Evolutionary conservation across 2,113 vertebrate species (phyloP).

Genomic region (Chlorodrepanis virens): DNA sequence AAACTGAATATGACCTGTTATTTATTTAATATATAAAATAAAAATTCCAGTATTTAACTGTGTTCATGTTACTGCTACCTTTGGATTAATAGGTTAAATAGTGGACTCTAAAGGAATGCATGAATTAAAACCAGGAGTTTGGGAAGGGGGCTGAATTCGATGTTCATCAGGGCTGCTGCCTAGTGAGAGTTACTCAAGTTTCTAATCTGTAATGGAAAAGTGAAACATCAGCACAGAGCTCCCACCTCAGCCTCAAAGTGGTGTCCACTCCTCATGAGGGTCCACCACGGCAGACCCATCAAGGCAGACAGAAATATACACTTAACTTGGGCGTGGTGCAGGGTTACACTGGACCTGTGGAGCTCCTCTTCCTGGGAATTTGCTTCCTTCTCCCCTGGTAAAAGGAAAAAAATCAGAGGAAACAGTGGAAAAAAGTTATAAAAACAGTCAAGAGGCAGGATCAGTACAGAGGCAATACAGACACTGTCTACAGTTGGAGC

Average conservation of each 20-base stretch:
- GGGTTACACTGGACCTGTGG: neutral
- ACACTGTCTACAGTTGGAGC: neutral
- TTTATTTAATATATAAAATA: neutral
- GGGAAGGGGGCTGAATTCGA: neutral
- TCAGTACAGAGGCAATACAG: neutral
- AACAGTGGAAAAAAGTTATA: neutral
- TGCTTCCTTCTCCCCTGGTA: neutral
- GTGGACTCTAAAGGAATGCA: neutral
- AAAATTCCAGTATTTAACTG: slow-evolving; percentile 15
- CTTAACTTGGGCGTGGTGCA: neutral
- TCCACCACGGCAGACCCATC: neutral
- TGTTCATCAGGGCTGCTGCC: neutral
- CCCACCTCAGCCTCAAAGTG: neutral
- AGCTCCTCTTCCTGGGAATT: neutral
- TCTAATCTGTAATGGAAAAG: neutral
- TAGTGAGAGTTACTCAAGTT: neutral
- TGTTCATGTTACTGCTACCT: neutral
- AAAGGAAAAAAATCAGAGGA: neutral
- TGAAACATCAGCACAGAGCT: neutral
- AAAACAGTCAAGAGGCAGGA: neutral
- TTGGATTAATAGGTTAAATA: neutral
- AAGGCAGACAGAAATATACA: accelerated
- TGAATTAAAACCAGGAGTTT: neutral
- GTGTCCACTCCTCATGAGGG: neutral
- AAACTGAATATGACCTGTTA: neutral